phyloP scores from a whole-genome alignment of 2,113 vertebrate genomes.

The Gopherus flavomarginatus region DNA sequence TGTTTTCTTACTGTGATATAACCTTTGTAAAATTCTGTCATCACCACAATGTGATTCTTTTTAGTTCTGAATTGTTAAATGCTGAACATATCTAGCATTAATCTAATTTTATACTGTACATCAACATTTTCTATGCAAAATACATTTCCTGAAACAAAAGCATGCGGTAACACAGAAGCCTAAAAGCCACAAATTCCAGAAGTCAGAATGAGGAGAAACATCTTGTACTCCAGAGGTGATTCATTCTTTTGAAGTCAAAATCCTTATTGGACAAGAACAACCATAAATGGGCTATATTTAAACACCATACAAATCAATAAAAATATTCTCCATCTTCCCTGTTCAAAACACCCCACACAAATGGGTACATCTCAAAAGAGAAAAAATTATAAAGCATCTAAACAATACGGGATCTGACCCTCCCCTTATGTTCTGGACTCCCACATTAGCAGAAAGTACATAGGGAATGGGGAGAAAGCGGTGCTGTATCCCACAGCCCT shows the following conservation, averaged over 20 bases:
- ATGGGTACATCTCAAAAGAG: background rate
- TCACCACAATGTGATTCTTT: background rate
- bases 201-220: background rate
- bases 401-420: background rate
- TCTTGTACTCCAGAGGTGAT: background rate
- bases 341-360: constrained; percentile 16
- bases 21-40: background rate
- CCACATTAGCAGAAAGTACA: background rate
- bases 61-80: background rate
- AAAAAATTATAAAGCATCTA: constrained; percentile 14
- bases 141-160: constrained; percentile 30
- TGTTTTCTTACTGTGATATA: background rate
- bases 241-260: constrained; percentile 19
- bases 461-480: constrained; percentile 8
- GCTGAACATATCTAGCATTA: background rate
- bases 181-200: background rate
- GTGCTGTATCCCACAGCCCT: constrained; percentile 5
- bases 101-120: background rate
- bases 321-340: constrained; percentile 33
- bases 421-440: background rate
- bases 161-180: background rate
- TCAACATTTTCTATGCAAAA: background rate
- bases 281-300: background rate
- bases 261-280: constrained; percentile 5
- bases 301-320: background rate